phyloP scores from a whole-genome alignment of 2,113 vertebrate species.

The Isichthys henryi region DNA sequence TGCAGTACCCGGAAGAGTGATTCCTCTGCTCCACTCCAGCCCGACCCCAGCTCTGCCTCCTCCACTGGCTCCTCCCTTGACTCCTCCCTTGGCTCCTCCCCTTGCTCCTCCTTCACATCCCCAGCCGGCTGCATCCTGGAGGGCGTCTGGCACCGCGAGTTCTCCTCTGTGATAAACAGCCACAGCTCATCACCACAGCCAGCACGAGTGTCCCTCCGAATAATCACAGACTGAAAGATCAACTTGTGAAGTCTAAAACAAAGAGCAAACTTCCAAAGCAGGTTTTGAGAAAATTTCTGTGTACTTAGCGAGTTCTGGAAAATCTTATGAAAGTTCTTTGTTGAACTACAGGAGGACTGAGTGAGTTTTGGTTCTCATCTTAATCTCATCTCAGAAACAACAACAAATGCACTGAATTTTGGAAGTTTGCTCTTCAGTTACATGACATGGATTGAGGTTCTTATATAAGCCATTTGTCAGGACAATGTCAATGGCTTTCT shows the following conservation, averaged over 20 bases:
- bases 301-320: neutral
- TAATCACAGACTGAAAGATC: neutral
- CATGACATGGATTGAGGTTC: neutral
- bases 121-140: slow-evolving; percentile 76
- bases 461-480: neutral
- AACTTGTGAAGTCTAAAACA: neutral
- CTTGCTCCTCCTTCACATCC: slow-evolving; percentile 51
- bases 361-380: neutral
- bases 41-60: slow-evolving; percentile 49
- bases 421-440: neutral
- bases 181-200: neutral
- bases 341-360: neutral
- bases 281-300: neutral
- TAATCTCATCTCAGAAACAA: no score
- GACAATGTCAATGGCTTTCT: neutral
- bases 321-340: neutral
- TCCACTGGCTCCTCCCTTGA: slow-evolving; percentile 32
- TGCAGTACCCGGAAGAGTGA: slow-evolving; percentile 93
- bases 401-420: neutral
- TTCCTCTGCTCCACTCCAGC: slow-evolving; percentile 88
- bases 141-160: slow-evolving; percentile 90
- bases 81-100: slow-evolving; percentile 45
- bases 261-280: neutral
- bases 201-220: neutral
- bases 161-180: slow-evolving; percentile 65